phyloP scores from a whole-genome alignment of 2,888 invertebrate genomes.

The Rhagonycha lutea region DNA sequence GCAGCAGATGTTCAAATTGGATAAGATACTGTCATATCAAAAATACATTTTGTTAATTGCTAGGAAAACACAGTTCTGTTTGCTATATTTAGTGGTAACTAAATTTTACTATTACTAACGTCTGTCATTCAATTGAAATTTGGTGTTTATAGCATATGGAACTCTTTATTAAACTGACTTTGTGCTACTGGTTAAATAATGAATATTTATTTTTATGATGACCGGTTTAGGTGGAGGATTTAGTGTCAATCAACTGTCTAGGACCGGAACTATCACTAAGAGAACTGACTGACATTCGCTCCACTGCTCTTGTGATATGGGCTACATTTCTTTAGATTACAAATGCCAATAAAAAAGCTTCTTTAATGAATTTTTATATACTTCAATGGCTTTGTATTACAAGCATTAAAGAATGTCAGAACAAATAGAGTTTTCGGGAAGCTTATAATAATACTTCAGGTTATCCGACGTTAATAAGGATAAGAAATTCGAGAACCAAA shows the following conservation, averaged over 20 bases:
- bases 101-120: slow-evolving; percentile 41
- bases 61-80: slow-evolving; percentile 47
- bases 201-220: slow-evolving; percentile 45
- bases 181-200: slow-evolving; percentile 45
- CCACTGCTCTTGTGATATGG: slow-evolving; percentile 16
- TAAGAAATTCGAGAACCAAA: slow-evolving; percentile 3
- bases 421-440: slow-evolving; percentile 7
- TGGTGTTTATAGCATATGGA: slow-evolving; percentile 45
- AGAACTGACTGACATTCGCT: slow-evolving; percentile 16
- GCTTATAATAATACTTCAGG: slow-evolving; percentile 20
- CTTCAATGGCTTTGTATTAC: slow-evolving; percentile 24
- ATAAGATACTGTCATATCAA: slow-evolving; percentile 48
- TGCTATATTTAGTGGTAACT: slow-evolving; percentile 45
- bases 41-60: slow-evolving; percentile 48
- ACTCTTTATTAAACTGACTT: slow-evolving; percentile 39
- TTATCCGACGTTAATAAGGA: slow-evolving; percentile 13
- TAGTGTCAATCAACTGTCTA: slow-evolving; percentile 33
- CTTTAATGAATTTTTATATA: slow-evolving; percentile 28
- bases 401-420: slow-evolving; percentile 20
- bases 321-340: slow-evolving; percentile 20
- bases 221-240: slow-evolving; percentile 35
- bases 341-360: slow-evolving; percentile 22
- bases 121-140: slow-evolving; percentile 43
- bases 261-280: slow-evolving; percentile 23
- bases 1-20: slow-evolving; percentile 48